Conservation (phyloP, 2,113 vertebrate genomes). For the Holacanthus passer region DNA sequence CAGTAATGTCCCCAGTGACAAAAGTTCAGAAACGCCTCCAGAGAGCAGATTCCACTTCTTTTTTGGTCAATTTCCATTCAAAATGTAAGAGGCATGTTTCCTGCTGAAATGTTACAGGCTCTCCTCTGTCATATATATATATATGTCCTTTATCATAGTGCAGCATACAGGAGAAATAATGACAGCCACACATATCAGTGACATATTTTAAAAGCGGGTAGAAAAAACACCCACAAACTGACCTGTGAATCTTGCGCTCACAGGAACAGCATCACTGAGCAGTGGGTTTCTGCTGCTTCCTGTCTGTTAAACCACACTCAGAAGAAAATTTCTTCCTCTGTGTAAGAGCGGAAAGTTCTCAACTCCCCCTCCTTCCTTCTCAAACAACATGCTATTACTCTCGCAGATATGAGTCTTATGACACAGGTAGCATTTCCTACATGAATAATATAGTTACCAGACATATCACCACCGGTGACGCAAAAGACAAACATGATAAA, state of each 20-base stretch:
- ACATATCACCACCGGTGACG: conserved; percentile 5
- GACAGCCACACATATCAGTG: conserved; percentile 38
- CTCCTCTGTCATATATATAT: neutral
- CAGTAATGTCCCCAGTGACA: conserved; percentile 15
- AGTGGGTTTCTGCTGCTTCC: conserved; percentile 85
- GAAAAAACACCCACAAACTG: conserved; percentile 79
- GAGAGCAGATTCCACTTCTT: conserved; percentile 46
- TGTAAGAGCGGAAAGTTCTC: conserved; percentile 83
- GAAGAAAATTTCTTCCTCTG: conserved; percentile 79
- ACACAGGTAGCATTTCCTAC: conserved; percentile 40
- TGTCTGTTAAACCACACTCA: conserved; percentile 90
- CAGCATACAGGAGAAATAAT: conserved; percentile 13
- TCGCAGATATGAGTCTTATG: conserved; percentile 43
- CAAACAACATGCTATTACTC: conserved; percentile 47
- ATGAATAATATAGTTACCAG: conserved; percentile 22
- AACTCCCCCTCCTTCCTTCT: conserved; percentile 75
- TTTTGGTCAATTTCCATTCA: conserved; percentile 29
- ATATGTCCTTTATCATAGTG: conserved; percentile 3
- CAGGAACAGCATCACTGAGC: conserved; percentile 85
- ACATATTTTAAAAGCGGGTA: conserved; percentile 45
- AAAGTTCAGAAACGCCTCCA: conserved; percentile 10
- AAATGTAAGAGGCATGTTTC: conserved; percentile 11
- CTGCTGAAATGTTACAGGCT: neutral
- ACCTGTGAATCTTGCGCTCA: conserved; percentile 83
- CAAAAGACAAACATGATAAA: conserved; percentile 3